Base-by-base conservation (phyloP, 2,888 invertebrate genomes). In the Lissonota sp. region DNA sequence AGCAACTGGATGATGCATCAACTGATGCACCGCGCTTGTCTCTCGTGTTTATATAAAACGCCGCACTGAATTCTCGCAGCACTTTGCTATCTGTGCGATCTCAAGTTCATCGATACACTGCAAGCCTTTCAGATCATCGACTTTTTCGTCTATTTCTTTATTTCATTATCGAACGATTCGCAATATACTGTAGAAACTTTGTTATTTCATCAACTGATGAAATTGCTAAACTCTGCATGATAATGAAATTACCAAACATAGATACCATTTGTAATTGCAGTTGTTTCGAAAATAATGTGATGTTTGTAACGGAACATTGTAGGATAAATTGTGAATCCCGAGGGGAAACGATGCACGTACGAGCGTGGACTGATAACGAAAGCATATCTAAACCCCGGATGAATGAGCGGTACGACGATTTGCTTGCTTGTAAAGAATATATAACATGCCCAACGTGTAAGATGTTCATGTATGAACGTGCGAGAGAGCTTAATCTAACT, bases 1-100 rank as follows among this genome's bases (percentile, higher is more conserved):
- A 83, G 84, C 85, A 79, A 82, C 80, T 80, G 83, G 84, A 86
- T 88, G 87, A 89, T 88, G 86, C 87, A 86, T 88, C 87, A 87
- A 84, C 87, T 86, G 63, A 55, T 72, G 69, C 66, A 70, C 42
- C 49, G 67, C 60, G 57, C 57, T 26, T 46, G 70, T 74, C 60
- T 57, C n/a, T 60, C 26, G 46, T 57, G 44, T 44, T 8, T 4
- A 10, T 44, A 44, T 44, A 10, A 75, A 60, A 81, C 57, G 76
- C 77, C 26, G 62, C 70, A 58, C 14, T 60, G 58, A 44, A 67
- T 63, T 53, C 46, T 69, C 55, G 42, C 66, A 49, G 1, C 58
- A 10, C 12, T 72, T 69, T 46, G 40, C 57, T 49, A 26, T 67
- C 12, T 63, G 62, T 74, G 26, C 5, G 58, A 72, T 73, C 73